Base-by-base conservation (phyloP, 1,140 invertebrate genomes). In the Pseudomyrmex gracilis region DNA sequence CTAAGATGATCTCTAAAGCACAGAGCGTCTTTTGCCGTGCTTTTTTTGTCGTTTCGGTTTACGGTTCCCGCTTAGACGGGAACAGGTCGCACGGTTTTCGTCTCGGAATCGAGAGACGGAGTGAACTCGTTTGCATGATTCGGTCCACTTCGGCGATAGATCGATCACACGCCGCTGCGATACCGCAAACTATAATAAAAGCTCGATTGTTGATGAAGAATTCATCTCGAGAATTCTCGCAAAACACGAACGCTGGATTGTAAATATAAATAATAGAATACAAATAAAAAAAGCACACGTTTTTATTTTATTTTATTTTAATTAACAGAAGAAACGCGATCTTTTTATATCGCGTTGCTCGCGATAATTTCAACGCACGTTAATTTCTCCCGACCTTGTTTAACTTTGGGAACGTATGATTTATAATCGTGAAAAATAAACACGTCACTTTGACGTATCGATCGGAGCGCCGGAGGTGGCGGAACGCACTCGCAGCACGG, bases 141-240 rank as follows among this genome's bases (percentile, higher is more conserved):
- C 88, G 89, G 86, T 91, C 86, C 87, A 90, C 82, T 90, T 90
- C 70, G 49, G 71, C 67, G 84, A 55, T 66, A 77, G 17, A 90
- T 87, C 73, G 85, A 90, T 89, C 80, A 73, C 49, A 45, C 61
- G 60, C 70, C 74, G 77, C 73, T 12, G 9, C 68, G 80, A 82
- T 73, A 73, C 78, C 68, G 73, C 61, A 82, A 63, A 80, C 64
- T 61, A 70, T 85, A 49, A 49, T 64, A 82, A 82, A 51, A 20
- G 47, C 60, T 66, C 43, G 47, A 77, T 12, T 24, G 10, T 66
- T 20, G 53, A 57, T 47, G 67, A 82, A 1, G 20, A 47, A 20
- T 58, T 34, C 12, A 24, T n/a, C 53, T 9, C 51, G 24, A 78
- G 20, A 17, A 71, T 13, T 47, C n/a, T 17, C 43, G 17, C 55